Base-by-base conservation (phyloP, 2,888 invertebrate genomes). In the Leptopterna dolabrata region DNA sequence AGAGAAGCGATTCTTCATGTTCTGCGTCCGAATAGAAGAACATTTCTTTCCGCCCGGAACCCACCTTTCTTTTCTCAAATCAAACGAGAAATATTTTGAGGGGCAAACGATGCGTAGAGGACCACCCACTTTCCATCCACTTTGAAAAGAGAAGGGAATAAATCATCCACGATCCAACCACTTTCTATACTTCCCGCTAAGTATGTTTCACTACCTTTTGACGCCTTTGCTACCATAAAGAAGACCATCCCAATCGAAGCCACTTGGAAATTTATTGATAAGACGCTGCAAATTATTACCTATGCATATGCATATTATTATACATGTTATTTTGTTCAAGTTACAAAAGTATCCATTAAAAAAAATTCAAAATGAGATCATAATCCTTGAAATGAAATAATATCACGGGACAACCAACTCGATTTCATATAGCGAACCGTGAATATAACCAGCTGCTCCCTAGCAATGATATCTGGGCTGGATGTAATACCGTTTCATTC, bases 71-170 rank as follows among this genome's bases (percentile, higher is more conserved):
- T 78, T 55, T 81, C 47, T 55, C 81, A 81, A 81, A 81, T 81
- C 81, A 81, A 81, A 81, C 81, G 81, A 81, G 81, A 81, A 45
- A 47, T 55, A 81, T 81, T 81, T 51, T 81, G 81, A 81, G 55
- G 55, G 81, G 81, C 55, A 81, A 81, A 81, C 81, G 81, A 81
- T 81, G 81, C 81, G 81, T 55, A 55, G 81, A 81, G 81, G 55
- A 81, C 81, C 81, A 55, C 51, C 47, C 36, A 45, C 45, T 81
- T 81, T 81, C 81, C 55, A 51, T 51, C 36, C 81, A 51, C 81
- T 29, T 29, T 27, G 81, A 11, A 81, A 47, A 45, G 45, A 14
- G 81, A 51, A 29, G 14, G 81, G 29, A 81, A 81, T 81, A 81
- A 81, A 81, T 81, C 81, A 55, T 30, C 45, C 73, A 14, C 16